Evolutionary conservation across 2,113 vertebrate species (phyloP).

Genomic region (Climacteris rufus): DNA sequence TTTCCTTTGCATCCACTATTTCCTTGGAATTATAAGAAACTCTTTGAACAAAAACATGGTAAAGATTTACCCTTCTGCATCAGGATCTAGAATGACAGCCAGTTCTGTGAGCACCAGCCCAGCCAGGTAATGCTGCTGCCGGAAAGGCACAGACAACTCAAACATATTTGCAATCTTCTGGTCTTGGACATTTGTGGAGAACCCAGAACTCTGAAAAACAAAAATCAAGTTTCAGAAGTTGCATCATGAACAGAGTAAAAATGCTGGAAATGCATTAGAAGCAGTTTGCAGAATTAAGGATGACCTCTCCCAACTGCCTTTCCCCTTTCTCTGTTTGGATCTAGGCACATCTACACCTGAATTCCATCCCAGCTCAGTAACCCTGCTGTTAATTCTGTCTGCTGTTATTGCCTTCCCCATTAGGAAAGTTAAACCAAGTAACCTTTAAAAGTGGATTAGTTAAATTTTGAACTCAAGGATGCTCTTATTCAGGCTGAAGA

Average conservation of each 20-base stretch:
- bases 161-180: constrained; percentile 99
- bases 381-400: neutral
- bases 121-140: constrained; percentile 94
- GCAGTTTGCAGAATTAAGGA: neutral
- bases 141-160: constrained; percentile 94
- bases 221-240: neutral
- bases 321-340: neutral
- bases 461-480: neutral
- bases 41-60: neutral
- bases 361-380: neutral
- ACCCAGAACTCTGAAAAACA: constrained; percentile 93
- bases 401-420: neutral
- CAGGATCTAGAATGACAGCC: constrained; percentile 93
- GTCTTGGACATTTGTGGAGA: constrained; percentile 95
- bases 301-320: neutral
- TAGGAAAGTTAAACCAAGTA: neutral
- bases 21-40: neutral
- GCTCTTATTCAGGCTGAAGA: neutral
- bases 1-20: neutral
- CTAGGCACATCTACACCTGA: neutral
- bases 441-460: constrained; percentile 1
- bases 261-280: neutral
- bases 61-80: constrained; percentile 89
- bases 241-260: neutral
- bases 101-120: constrained; percentile 93